Evolutionary conservation across 2,888 invertebrate species (phyloP).

Genomic region (Seira musarum): DNA sequence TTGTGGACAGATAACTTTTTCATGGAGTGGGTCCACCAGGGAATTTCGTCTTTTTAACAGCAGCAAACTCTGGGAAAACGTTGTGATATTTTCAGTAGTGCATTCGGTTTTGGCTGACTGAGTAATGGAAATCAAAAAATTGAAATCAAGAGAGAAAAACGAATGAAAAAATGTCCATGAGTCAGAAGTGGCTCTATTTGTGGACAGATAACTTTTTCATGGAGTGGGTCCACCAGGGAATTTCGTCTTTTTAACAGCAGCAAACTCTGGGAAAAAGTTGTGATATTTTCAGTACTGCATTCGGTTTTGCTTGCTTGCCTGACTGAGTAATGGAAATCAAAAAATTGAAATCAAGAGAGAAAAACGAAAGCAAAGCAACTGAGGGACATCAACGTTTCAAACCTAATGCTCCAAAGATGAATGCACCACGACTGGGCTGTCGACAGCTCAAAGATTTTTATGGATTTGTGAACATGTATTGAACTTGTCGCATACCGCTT

Average conservation of each 20-base stretch:
- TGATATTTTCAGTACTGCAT: no score
- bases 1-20: slow-evolving; percentile 7
- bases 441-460: slow-evolving; percentile 50
- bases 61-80: no score
- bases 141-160: no score
- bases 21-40: neutral
- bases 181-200: neutral
- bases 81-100: no score
- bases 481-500: slow-evolving; percentile 33
- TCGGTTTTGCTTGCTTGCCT: neutral
- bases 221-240: neutral
- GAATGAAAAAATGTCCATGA: neutral
- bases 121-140: no score
- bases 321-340: no score
- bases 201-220: slow-evolving; percentile 1
- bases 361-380: neutral
- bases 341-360: neutral
- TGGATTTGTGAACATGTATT: slow-evolving; percentile 52
- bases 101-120: no score
- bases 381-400: no score
- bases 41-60: neutral
- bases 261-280: no score
- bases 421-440: slow-evolving; percentile 26
- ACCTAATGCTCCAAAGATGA: neutral
- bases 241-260: neutral